These are phyloP conservation scores for Helicoverpa armigera DNA, from an alignment of 1,140 invertebrate genomes.

Conservation along the genomic window DNA sequence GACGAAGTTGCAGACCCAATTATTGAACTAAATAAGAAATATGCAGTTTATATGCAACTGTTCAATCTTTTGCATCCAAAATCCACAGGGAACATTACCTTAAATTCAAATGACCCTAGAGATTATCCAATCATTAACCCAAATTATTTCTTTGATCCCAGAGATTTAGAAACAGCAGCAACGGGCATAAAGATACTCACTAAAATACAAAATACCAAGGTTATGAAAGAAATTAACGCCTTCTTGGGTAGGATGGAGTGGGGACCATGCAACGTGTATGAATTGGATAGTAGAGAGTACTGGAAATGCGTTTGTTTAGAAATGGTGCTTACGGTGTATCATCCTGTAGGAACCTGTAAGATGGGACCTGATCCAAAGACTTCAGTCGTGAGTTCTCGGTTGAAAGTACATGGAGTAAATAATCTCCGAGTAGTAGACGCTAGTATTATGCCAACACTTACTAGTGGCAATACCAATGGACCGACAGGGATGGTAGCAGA, in stretches of 20 bases:
- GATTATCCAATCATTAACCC: conserved; percentile 92
- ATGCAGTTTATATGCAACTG: conserved; percentile 72
- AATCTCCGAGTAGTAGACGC: conserved; percentile 91
- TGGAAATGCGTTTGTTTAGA: conserved; percentile 89
- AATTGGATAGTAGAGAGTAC: conserved; percentile 87
- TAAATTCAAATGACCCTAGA: conserved; percentile 78
- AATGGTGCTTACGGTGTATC: conserved; percentile 88
- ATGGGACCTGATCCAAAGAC: conserved; percentile 89
- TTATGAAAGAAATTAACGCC: conserved; percentile 78
- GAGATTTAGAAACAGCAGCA: conserved; percentile 89
- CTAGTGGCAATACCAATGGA: conserved; percentile 91
- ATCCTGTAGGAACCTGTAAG: conserved; percentile 91
- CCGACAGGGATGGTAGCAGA: conserved; percentile 93
- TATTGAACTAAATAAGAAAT: conserved; percentile 71
- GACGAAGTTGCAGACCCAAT: conserved; percentile 75
- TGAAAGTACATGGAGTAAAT: conserved; percentile 89
- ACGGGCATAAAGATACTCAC: conserved; percentile 84
- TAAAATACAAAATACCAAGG: conserved; percentile 77
- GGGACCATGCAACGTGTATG: conserved; percentile 77
- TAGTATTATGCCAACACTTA: conserved; percentile 91
- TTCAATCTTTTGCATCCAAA: conserved; percentile 84
- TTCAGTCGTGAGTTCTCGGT: conserved; percentile 89
- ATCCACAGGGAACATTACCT: conserved; percentile 81
- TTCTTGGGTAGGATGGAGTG: conserved; percentile 78
- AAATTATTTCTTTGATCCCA: conserved; percentile 91